Evolutionary conservation across 2,888 invertebrate species (phyloP).

Genomic region (Panorpa germanica): DNA sequence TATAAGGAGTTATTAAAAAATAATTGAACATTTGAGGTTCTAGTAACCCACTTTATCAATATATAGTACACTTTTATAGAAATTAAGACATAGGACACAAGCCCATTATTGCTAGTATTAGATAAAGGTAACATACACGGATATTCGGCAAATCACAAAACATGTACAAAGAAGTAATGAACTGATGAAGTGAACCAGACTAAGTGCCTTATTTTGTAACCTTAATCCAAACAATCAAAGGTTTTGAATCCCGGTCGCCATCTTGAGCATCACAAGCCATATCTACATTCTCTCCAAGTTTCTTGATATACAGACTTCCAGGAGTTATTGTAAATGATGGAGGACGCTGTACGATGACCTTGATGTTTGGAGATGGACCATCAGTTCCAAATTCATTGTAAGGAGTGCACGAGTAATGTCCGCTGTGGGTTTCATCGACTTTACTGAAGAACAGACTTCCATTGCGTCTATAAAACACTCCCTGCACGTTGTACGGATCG

Average conservation of each 20-base stretch:
- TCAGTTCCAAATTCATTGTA: conserved; percentile 76
- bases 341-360: conserved; percentile 68
- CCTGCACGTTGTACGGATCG: conserved; percentile 76
- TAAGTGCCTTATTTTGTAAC: conserved; percentile 22
- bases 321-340: conserved; percentile 69
- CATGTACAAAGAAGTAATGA: not conserved
- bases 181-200: not conserved
- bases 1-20: no score
- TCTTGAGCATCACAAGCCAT: conserved; percentile 66
- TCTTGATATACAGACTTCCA: conserved; percentile 64
- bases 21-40: no score
- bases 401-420: conserved; percentile 81
- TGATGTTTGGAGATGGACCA: conserved; percentile 67
- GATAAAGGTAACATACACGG: no score
- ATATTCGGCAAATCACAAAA: conserved; percentile 1
- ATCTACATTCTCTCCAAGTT: conserved; percentile 58
- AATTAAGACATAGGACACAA: no score
- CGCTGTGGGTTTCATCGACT: conserved; percentile 72
- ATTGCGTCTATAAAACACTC: conserved; percentile 68
- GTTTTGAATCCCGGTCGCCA: conserved; percentile 42
- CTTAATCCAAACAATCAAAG: conserved; percentile 47
- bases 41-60: no score
- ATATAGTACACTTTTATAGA: no score
- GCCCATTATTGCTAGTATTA: no score
- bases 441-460: conserved; percentile 68